These are phyloP conservation scores for Eristalinus sepulchralis DNA, from an alignment of 2,888 invertebrate species.

Conservation along the genomic window DNA sequence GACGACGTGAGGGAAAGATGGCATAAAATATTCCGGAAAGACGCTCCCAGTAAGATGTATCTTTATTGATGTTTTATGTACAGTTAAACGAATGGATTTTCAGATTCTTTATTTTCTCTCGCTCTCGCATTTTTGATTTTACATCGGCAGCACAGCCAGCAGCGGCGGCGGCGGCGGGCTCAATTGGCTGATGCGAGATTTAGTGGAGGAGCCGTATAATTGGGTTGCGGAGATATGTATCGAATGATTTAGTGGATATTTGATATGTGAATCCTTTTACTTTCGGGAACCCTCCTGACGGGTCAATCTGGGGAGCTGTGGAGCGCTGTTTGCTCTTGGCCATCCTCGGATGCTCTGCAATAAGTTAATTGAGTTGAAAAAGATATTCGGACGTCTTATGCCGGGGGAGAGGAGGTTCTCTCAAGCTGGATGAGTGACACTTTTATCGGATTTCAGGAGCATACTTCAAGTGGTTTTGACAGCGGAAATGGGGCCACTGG, in stretches of 20 bases:
- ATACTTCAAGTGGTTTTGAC: neutral
- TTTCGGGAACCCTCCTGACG: neutral
- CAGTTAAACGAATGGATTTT: conserved; percentile 58
- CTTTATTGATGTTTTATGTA: conserved; percentile 66
- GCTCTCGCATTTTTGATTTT: neutral
- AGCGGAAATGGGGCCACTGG: conserved; percentile 17
- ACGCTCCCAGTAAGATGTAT: conserved; percentile 48
- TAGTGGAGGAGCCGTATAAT: conserved; percentile 24
- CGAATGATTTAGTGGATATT: conserved; percentile 56
- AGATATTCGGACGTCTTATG: conserved; percentile 19
- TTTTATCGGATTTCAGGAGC: conserved; percentile 30
- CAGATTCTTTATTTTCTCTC: conserved; percentile 5
- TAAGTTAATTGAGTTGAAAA: conserved; percentile 51
- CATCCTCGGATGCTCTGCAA: conserved; percentile 26
- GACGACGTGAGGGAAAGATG: conserved; percentile 46
- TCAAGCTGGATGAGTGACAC: conserved; percentile 28
- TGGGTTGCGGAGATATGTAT: conserved; percentile 41
- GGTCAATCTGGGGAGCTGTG: conserved; percentile 7
- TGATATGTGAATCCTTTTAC: conserved; percentile 43
- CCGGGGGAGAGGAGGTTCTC: neutral
- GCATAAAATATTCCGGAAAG: conserved; percentile 59
- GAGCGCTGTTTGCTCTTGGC: neutral
- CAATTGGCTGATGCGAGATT: neutral
- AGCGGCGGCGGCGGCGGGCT: neutral
- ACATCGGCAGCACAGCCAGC: neutral